These are phyloP conservation scores for Oncorhynchus nerka DNA, from an alignment of 2,113 vertebrate species.

Conservation along the genomic window DNA sequence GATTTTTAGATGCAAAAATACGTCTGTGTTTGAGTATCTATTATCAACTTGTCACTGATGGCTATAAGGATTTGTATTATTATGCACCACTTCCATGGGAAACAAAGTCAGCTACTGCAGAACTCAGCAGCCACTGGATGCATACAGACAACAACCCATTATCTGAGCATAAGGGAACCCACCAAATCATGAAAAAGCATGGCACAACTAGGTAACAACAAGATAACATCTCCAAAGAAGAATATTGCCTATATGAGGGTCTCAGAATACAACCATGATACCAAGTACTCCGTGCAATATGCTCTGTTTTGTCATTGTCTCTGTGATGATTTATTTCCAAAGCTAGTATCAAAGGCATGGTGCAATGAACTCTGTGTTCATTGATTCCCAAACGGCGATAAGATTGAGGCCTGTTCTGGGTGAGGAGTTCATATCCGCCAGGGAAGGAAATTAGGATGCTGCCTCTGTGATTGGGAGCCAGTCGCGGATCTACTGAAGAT, in stretches of 20 bases:
- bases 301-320: neutral
- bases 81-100: too few species aligned
- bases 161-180: too few species aligned
- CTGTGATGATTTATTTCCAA: neutral
- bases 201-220: neutral
- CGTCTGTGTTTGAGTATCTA: too few species aligned
- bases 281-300: neutral
- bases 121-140: neutral
- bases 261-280: neutral
- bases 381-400: neutral
- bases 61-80: too few species aligned
- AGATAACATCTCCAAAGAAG: neutral
- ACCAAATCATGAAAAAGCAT: neutral
- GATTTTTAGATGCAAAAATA: too few species aligned
- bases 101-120: neutral
- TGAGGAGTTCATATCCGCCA: neutral
- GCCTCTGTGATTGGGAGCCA: neutral
- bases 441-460: neutral
- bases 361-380: neutral
- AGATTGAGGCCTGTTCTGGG: neutral
- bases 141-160: neutral
- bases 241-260: neutral
- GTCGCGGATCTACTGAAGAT: neutral
- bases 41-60: too few species aligned
- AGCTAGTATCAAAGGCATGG: neutral